Base-by-base conservation (phyloP, 1,140 invertebrate genomes). In the Plectrocnemia conspersa region DNA sequence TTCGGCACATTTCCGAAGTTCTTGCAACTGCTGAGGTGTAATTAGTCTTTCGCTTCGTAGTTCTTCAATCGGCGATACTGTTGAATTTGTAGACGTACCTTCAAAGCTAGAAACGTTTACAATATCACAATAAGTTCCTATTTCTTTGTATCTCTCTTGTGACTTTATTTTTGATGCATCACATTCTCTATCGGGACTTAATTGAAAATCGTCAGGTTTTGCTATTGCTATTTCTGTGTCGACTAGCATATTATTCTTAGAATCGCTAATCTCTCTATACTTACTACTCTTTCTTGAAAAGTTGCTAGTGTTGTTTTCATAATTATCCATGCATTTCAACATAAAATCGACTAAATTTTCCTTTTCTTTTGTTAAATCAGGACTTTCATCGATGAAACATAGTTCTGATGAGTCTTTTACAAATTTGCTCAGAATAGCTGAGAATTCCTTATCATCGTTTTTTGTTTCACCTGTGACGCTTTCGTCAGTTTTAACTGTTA, bases 311-410 rank as follows among this genome's bases (percentile, higher is more conserved):
- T 64, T 60, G 2, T 55, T 65, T 0, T 64, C 64, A 16, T 72
- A 73, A 44, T 66, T 67, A 29, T 76, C 73, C 71, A 74, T 74
- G 18, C 72, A 75, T 62, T 76, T 73, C 0, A 76, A 36, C 0
- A 76, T 55, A 63, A 76, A 69, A 58, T 75, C 74, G 0, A 75
- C 73, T 58, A 76, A 36, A 0, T 67, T 71, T 25, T 74, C 72
- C 32, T 66, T 69, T 2, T 58, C 59, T 25, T 74, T 70, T 46
- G 68, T 68, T 0, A 63, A 27, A 4, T 55, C 68, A 1, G 74
- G 74, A 9, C 71, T 73, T 58, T 76, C 74, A 41, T 76, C 74
- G 3, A 76, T 76, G 38, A 65, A 76, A 1, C 64, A 64, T 7
- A 76, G 46, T 19, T 69, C 67, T 55, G 67, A 70, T 3, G 74